A percentile compares a stretch with the other conserved stretches of the same genome.
These are phyloP conservation scores for Nettapus auritus DNA, from an alignment of 2,113 vertebrate genomes.

Conservation along the genomic window DNA sequence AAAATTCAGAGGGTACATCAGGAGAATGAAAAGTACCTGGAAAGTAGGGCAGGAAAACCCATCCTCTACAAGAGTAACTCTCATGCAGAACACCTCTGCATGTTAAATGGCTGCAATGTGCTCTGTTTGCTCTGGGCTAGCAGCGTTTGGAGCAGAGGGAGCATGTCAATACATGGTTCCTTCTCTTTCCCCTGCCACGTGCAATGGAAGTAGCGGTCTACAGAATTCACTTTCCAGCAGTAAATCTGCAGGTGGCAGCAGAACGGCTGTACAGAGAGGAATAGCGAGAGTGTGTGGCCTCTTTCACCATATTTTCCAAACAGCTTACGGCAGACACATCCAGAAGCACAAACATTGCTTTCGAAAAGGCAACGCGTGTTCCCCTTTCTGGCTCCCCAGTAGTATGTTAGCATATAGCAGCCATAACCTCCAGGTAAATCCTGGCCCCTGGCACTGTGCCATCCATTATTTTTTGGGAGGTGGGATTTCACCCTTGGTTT, in stretches of 20 bases:
- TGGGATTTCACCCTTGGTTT: neutral
- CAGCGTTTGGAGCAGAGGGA: neutral
- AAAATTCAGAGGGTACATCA: neutral
- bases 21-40: neutral
- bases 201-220: neutral
- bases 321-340: neutral
- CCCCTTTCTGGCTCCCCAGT: neutral
- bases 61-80: neutral
- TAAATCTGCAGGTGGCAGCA: neutral
- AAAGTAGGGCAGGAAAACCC: neutral
- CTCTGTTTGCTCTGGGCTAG: accelerated
- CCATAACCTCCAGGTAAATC: neutral
- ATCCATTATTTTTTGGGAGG: neutral
- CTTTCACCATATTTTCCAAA: neutral
- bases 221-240: neutral
- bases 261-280: neutral
- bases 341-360: neutral
- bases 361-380: neutral
- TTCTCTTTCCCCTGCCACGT: neutral
- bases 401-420: no score
- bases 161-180: accelerated
- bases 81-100: accelerated
- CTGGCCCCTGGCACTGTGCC: neutral
- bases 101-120: accelerated
- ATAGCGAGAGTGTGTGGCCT: accelerated